Conservation (phyloP, 2,113 vertebrate species). For the Strix aluco region DNA sequence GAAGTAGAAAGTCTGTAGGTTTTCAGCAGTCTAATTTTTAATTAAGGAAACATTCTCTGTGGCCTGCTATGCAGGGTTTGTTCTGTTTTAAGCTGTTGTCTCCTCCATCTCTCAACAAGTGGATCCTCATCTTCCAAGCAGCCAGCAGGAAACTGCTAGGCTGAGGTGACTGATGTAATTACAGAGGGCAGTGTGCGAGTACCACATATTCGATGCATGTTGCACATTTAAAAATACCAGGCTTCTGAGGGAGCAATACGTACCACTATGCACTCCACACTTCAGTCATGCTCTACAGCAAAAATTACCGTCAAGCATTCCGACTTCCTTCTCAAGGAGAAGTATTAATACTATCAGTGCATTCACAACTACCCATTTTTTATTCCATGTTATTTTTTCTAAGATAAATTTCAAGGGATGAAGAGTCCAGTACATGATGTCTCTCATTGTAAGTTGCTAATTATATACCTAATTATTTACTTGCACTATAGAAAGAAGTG, state of each 20-base stretch:
- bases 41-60: neutral
- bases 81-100: neutral
- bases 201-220: fast-evolving
- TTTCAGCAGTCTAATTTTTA: neutral
- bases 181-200: fast-evolving
- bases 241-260: neutral
- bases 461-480: neutral
- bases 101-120: neutral
- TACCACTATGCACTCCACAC: neutral
- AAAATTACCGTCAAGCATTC: neutral
- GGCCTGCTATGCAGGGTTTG: neutral
- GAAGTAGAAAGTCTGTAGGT: neutral
- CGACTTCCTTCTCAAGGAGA: neutral
- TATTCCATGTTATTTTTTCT: neutral
- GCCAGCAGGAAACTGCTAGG: neutral
- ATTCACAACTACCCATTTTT: neutral
- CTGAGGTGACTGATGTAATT: neutral
- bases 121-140: neutral
- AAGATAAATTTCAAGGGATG: neutral
- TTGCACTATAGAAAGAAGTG: neutral
- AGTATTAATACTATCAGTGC: neutral
- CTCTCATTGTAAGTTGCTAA: neutral
- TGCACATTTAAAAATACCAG: neutral
- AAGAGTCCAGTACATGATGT: neutral
- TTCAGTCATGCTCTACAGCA: neutral